Conservation (phyloP, 2,113 vertebrate species). For the Saguinus imperator region DNA sequence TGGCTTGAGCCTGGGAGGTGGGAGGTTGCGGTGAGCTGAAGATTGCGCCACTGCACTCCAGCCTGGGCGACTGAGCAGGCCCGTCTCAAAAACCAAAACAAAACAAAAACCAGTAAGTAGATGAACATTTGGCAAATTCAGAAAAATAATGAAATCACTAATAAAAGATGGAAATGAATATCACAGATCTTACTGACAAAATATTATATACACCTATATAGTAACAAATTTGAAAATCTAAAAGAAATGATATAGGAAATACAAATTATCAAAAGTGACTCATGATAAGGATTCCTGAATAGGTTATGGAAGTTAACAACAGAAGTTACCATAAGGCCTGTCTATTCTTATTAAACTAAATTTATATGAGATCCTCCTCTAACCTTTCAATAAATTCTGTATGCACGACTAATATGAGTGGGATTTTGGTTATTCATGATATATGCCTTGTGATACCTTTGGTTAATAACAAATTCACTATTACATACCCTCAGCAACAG, state of each 20-base stretch:
- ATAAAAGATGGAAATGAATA: not conserved
- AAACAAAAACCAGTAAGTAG: not conserved
- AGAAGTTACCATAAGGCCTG: not conserved
- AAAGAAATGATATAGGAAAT: not conserved
- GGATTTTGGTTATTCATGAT: not conserved
- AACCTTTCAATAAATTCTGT: not conserved
- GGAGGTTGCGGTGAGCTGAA: no score
- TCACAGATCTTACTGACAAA: not conserved
- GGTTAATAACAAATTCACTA: not conserved
- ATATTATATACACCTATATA: not conserved
- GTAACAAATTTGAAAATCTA: constrained; percentile 32
- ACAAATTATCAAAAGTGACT: not conserved
- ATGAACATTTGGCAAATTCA: not conserved
- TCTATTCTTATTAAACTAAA: constrained; percentile 27
- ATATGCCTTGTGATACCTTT: not conserved
- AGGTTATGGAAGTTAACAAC: not conserved
- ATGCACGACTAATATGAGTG: not conserved
- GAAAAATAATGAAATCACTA: constrained; percentile 8
- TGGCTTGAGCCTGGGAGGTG: no score
- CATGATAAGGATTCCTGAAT: not conserved
- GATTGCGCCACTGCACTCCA: no score
- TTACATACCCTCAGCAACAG: not conserved
- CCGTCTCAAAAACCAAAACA: not conserved
- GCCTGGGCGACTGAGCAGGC: no score
- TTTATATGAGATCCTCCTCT: not conserved